Evolutionary conservation across 1,140 invertebrate species (phyloP), one percentile per base, ranked within the genome.

Genomic region (Chrysopa pallens): DNA sequence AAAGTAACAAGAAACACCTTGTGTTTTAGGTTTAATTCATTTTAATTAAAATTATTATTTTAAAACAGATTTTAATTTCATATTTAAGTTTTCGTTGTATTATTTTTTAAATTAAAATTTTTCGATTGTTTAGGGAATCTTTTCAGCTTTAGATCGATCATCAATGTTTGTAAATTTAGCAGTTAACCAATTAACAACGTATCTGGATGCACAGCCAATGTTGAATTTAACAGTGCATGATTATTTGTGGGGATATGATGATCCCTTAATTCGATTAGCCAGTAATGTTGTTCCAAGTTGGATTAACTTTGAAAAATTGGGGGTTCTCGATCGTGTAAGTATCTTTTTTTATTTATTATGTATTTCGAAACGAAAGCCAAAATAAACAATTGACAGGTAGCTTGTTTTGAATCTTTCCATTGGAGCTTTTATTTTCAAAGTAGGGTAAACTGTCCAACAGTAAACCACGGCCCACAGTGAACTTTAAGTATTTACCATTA

Each of bases 241-340:
- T 4, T 74, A 86, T 44, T 58, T 91, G 4, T 93, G 83, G 82
- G 90, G 90, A 1, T 91, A 89, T 51, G 70, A 84, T 4, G 86
- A 92, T 57, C 62, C 68, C 2, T 49, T 89, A 1, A 71, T 90
- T 8, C 62, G 64, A 8, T 53, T 86, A 13, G 80, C 79, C 0
- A 73, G 76, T 44, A 68, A 60, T 4, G 54, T 85, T 29, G 53
- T 86, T 17, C 84, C 85, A 0, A 71, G 61, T 27, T 79, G 79
- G 64, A 74, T 82, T 38, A 63, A 82, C 48, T 89, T 87, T 49
- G 59, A 67, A 4, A 76, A 72, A 48, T 80, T 90, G 50, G 88
- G 88, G 5, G 67, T 89, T 12, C 65, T 90, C 46, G 84, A 87
- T 50, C 71, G 84, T 61, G 86, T 90, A 55, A 74, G 73, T 66